These are phyloP conservation scores for Lasiurus borealis DNA, from an alignment of 2,113 vertebrate genomes.

Conservation along the genomic window DNA sequence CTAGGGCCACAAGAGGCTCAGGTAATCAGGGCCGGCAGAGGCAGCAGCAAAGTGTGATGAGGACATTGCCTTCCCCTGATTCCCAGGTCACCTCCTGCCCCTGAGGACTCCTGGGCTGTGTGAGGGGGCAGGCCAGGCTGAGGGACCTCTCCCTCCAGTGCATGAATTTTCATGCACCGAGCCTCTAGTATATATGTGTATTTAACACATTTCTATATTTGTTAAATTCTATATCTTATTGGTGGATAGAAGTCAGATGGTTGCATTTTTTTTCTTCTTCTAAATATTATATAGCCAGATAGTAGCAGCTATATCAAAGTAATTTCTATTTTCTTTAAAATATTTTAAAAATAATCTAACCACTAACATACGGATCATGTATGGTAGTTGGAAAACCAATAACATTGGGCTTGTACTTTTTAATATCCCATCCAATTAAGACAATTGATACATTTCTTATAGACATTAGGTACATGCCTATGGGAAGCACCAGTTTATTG, in stretches of 20 bases:
- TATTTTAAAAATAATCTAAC: neutral
- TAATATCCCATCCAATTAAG: neutral
- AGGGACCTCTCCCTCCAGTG: too few species aligned
- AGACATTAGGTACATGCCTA: neutral
- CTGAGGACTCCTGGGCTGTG: too few species aligned
- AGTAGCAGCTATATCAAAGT: neutral
- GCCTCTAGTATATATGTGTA: too few species aligned
- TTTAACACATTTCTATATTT: neutral
- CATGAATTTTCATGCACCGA: too few species aligned
- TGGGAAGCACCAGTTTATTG: neutral
- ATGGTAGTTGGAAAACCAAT: neutral
- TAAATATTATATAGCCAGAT: neutral
- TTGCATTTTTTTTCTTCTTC: neutral
- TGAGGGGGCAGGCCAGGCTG: too few species aligned
- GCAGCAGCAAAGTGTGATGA: too few species aligned
- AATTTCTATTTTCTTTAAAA: conserved; percentile 25
- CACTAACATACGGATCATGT: neutral
- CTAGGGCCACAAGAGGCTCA: too few species aligned
- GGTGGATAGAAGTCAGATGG: neutral
- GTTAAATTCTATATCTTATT: neutral
- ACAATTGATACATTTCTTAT: neutral
- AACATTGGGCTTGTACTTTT: neutral
- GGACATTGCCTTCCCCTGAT: too few species aligned
- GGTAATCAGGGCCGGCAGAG: too few species aligned
- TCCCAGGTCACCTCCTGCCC: too few species aligned